Conservation (phyloP, 2,888 invertebrate genomes). For the Lapara coniferarum region DNA sequence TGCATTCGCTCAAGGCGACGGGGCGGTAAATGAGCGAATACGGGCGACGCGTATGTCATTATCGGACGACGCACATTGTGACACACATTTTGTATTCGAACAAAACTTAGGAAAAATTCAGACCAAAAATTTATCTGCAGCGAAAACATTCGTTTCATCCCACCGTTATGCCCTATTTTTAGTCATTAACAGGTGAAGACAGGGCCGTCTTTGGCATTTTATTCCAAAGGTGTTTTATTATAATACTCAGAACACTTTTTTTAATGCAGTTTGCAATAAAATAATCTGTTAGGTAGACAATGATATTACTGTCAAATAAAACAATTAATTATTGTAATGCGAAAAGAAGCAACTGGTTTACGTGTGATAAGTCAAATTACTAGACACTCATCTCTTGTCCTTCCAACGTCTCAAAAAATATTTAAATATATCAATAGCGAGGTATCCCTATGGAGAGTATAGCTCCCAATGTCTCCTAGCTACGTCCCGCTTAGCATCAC, state of each 20-base stretch:
- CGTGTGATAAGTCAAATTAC: no score
- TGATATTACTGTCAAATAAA: no score
- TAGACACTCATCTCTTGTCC: no score
- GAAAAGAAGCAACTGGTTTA: no score
- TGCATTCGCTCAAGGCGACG: no score
- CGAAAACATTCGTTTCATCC: constrained; percentile 1
- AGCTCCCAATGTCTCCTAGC: not conserved
- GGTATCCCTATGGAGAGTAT: not conserved
- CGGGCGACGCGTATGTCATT: no score
- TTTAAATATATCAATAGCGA: not conserved
- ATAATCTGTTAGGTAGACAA: no score
- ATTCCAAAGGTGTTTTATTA: no score
- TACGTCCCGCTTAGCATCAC: not conserved
- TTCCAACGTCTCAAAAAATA: not conserved
- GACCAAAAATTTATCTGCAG: not conserved
- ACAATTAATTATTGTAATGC: no score
- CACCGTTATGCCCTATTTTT: not conserved
- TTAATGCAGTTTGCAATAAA: no score
- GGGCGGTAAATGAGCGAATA: no score
- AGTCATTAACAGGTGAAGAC: not conserved
- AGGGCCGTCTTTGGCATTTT: not conserved
- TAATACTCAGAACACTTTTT: not conserved
- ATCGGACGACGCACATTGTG: not conserved
- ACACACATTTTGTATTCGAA: not conserved
- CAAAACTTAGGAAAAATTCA: not conserved